These are phyloP conservation scores for Mesorhabditis spiculigera DNA, from an alignment of 2,888 invertebrate species.

Conservation along the genomic window DNA sequence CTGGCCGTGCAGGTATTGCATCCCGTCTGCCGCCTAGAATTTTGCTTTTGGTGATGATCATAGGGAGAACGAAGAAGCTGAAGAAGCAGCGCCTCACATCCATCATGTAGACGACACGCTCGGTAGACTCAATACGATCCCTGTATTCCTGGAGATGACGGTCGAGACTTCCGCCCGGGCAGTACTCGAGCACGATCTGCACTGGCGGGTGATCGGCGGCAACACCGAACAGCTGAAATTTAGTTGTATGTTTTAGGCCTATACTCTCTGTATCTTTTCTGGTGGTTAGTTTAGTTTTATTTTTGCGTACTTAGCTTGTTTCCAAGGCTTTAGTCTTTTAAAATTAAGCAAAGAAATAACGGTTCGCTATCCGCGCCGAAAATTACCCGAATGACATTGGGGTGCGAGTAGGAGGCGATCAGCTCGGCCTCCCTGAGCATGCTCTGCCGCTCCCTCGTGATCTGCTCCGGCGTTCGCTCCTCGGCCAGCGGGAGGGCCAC, in stretches of 20 bases:
- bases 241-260: not conserved
- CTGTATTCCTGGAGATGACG: slow-evolving; percentile 23
- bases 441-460: not conserved
- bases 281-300: too few species aligned
- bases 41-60: not conserved
- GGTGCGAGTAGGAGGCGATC: not conserved
- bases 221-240: slow-evolving; percentile 79
- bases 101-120: slow-evolving; percentile 22
- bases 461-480: not conserved
- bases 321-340: too few species aligned
- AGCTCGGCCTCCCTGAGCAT: not conserved
- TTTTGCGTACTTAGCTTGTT: too few species aligned
- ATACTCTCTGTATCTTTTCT: too few species aligned
- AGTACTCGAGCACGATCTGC: slow-evolving; percentile 98
- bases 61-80: not conserved
- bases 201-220: slow-evolving; percentile 94
- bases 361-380: not conserved
- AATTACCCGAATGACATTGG: not conserved
- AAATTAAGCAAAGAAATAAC: too few species aligned
- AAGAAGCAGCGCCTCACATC: slow-evolving; percentile 13
- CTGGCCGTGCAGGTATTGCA: slow-evolving; percentile 77
- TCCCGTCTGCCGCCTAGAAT: slow-evolving; percentile 69
- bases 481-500: not conserved
- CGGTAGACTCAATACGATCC: slow-evolving; percentile 13
- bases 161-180: slow-evolving; percentile 59